Evolutionary conservation across 2,797 vertebrate genomes (phyloP).

Genomic region (Philypnodon macrostomus): DNA sequence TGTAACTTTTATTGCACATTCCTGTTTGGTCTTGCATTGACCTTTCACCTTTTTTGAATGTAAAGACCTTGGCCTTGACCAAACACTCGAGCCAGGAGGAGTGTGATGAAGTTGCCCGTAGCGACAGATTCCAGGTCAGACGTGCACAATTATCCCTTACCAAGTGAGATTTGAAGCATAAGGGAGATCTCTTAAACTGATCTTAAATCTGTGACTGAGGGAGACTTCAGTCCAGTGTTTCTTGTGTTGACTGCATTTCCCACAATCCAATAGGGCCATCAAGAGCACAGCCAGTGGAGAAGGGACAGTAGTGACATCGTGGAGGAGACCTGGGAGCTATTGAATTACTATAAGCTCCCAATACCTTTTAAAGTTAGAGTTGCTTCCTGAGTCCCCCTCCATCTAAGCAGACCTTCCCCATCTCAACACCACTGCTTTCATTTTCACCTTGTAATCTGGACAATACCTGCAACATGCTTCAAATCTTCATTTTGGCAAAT

Average conservation of each 20-base stretch:
- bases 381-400: too few species aligned
- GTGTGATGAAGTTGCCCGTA: slow-evolving; percentile 45
- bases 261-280: slow-evolving; percentile 46
- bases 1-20: slow-evolving; percentile 87
- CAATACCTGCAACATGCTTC: slow-evolving; percentile 77
- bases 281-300: slow-evolving; percentile 51
- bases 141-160: slow-evolving; percentile 41
- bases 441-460: slow-evolving; percentile 70
- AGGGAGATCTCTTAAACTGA: slow-evolving; percentile 52
- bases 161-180: slow-evolving; percentile 51
- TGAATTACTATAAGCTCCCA: slow-evolving; percentile 28
- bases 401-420: slow-evolving; percentile 51
- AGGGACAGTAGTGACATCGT: slow-evolving; percentile 61
- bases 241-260: slow-evolving; percentile 48
- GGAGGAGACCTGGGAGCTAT: slow-evolving; percentile 44
- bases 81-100: slow-evolving; percentile 56
- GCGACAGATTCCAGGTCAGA: slow-evolving; percentile 57
- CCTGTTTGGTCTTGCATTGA: slow-evolving; percentile 82
- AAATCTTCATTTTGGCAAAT: slow-evolving; percentile 83
- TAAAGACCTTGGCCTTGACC: slow-evolving; percentile 56
- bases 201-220: slow-evolving; percentile 52
- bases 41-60: slow-evolving; percentile 66
- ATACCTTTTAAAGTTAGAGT: slow-evolving; percentile 41
- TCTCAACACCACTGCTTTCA: slow-evolving; percentile 64
- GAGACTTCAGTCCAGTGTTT: slow-evolving; percentile 44